Evolutionary conservation across 2,113 vertebrate genomes (phyloP).

Genomic region (Elephas maximus): DNA sequence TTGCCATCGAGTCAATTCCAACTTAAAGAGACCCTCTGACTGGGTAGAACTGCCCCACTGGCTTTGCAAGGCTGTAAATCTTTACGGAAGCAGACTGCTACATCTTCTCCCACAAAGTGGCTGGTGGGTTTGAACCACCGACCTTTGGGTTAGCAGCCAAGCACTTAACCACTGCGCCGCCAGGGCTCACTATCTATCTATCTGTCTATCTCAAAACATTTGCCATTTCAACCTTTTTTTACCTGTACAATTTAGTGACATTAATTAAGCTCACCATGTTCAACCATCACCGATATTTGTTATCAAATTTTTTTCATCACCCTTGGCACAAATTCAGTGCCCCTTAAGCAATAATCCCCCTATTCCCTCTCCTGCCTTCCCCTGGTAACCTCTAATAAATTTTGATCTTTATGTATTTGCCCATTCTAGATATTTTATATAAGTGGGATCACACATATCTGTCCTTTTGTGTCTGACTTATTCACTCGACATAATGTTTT

Average conservation of each 20-base stretch:
- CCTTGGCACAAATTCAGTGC: not conserved
- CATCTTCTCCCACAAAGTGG: not conserved
- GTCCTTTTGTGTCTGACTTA: not conserved
- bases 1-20: not conserved
- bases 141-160: not conserved
- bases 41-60: not conserved
- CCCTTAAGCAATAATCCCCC: not conserved
- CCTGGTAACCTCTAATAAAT: not conserved
- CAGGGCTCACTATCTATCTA: too few relatives aligned
- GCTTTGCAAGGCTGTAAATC: not conserved
- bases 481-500: not conserved
- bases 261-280: not conserved
- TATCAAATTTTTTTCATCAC: not conserved
- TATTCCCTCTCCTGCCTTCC: not conserved
- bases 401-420: not conserved
- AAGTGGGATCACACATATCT: not conserved
- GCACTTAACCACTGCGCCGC: not conserved
- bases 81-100: not conserved
- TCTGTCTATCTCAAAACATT: too few relatives aligned
- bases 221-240: not conserved
- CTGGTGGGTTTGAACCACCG: not conserved
- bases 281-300: not conserved
- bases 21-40: not conserved
- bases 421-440: not conserved
- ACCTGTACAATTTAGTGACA: not conserved